Evolutionary conservation across 2,797 vertebrate species (phyloP).

Genomic region (Podarcis siculus): DNA sequence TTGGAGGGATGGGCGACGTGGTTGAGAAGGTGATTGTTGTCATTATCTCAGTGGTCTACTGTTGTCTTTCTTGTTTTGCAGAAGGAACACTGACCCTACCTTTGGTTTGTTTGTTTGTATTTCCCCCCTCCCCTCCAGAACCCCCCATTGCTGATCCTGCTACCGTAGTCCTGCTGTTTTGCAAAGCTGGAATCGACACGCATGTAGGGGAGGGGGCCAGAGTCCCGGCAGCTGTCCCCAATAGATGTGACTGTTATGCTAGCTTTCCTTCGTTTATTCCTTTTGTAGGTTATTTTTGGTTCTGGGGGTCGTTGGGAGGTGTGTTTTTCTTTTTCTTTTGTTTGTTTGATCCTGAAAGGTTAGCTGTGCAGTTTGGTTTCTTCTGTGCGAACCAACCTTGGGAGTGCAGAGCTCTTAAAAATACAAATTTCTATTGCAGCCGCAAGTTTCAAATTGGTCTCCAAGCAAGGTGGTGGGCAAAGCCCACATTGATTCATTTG

Average conservation of each 20-base stretch:
- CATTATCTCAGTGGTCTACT: conserved; percentile 55
- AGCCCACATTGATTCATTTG: conserved; percentile 45
- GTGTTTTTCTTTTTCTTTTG: conserved; percentile 52
- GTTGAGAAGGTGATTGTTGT: neutral
- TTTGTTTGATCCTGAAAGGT: conserved; percentile 73
- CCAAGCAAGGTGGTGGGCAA: conserved; percentile 44
- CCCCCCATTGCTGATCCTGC: conserved; percentile 70
- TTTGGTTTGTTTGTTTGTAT: conserved; percentile 73
- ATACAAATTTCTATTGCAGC: conserved; percentile 53
- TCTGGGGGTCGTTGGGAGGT: conserved; percentile 63
- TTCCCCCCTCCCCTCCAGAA: conserved; percentile 70
- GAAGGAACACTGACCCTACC: conserved; percentile 72
- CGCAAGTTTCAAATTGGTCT: conserved; percentile 48
- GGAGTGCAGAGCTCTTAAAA: conserved; percentile 76
- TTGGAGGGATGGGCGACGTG: neutral
- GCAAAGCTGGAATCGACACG: conserved; percentile 72
- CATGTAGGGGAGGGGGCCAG: conserved; percentile 73
- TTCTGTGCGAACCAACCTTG: conserved; percentile 69
- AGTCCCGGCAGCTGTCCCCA: conserved; percentile 54
- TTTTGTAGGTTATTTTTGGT: conserved; percentile 71
- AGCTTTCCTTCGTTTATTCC: conserved; percentile 74
- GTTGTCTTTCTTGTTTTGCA: conserved; percentile 72
- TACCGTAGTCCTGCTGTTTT: conserved; percentile 72
- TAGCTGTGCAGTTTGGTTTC: conserved; percentile 74
- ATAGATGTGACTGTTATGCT: conserved; percentile 75